phyloP scores from a whole-genome alignment of 1,140 invertebrate species.

The Stegodyphus mimosarum region DNA sequence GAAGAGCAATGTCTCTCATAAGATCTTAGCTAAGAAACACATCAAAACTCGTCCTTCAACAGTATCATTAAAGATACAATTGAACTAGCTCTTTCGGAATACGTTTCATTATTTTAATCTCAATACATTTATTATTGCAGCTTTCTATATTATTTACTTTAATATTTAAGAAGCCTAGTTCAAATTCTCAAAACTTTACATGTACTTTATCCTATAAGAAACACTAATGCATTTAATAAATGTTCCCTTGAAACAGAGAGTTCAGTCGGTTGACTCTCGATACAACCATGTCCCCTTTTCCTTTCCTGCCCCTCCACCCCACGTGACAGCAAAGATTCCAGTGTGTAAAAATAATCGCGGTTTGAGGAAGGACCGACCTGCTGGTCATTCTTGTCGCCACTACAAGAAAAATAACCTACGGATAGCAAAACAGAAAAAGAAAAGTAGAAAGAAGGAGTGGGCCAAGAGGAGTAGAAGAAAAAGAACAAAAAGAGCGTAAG shows the following conservation, averaged over 20 bases:
- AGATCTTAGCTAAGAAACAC: no score
- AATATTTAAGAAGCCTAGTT: no score
- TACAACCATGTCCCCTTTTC: not conserved
- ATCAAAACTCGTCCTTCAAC: no score
- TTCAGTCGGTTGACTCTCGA: slow-evolving; percentile 28
- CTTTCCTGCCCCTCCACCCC: not conserved
- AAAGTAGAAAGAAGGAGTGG: not conserved
- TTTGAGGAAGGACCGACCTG: slow-evolving; percentile 43
- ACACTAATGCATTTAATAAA: not conserved
- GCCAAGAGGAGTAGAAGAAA: not conserved
- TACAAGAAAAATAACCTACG: slow-evolving; percentile 6
- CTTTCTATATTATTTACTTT: no score
- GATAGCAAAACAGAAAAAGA: not conserved
- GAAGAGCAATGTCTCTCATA: no score
- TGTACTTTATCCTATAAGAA: not conserved
- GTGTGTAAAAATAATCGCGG: slow-evolving; percentile 52
- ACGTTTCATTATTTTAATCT: no score
- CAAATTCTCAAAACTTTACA: not conserved
- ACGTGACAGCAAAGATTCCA: slow-evolving; percentile 34
- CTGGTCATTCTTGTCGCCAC: slow-evolving; percentile 34
- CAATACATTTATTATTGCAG: no score
- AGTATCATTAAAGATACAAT: no score
- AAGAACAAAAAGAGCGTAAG: not conserved
- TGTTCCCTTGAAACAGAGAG: slow-evolving; percentile 3
- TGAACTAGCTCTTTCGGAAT: no score